Evolutionary conservation across 2,797 vertebrate genomes (phyloP), one percentile per base, ranked within the genome.

Genomic region (Carapus acus): DNA sequence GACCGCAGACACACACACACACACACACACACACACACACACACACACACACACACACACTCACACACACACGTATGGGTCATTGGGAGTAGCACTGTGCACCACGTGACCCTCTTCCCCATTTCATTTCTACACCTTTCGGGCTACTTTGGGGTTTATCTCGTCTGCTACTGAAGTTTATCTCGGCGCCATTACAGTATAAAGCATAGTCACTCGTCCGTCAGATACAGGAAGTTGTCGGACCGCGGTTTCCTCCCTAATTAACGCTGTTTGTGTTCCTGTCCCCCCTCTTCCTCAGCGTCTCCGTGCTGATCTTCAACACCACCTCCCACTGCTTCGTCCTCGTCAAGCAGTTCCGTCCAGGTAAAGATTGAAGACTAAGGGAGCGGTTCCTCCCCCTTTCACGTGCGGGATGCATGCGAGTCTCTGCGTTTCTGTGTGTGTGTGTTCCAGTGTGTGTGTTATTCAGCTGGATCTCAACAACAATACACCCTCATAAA

Each of bases 271-370:
- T 36, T 11, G 14, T 37, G 13, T 19, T 50, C 8, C 20, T 49
- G 22, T 20, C 27, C 2, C 39, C 22, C 70, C 8, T 24, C 49
- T 54, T 41, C 66, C 31, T 42, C 46, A 98, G 94, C 27, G 94
- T 96, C 75, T 88, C 93, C 20, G 74, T 94, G 73, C 88, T 98
- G 85, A 87, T 97, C 86, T 96, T 94, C 86, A 94, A 94, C 79
- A 87, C 90, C 70, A 89, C 87, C 47, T 92, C 77, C 36, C 89
- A 90, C 78, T 95, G 92, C 86, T 94, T 98, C 85, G 85, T 98
- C 83, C 76, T 97, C 59, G 93, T 98, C 83, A 97, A 94, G 88
- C 95, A 98, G 88, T 98, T 96, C 78, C 91, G 93, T 78, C 95
- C 94, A 88, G 94, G 95, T 97, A 89, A 33, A 21, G 6, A 33